Base-by-base conservation (phyloP, 2,113 vertebrate species). In the Leuciscus idus region DNA sequence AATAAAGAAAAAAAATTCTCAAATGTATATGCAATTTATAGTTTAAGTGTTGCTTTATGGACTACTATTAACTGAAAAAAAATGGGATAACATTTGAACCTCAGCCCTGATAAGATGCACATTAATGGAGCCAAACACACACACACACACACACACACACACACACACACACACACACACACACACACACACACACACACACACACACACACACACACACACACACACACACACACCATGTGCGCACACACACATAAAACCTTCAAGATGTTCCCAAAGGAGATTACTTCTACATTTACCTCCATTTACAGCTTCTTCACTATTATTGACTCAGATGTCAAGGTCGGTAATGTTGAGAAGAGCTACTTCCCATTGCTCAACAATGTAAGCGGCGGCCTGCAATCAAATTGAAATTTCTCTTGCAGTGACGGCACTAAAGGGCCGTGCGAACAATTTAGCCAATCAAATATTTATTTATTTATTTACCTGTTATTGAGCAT, bases 261-360 rank as follows among this genome's bases (percentile, higher is more conserved):
- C 30, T 57, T 19, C 7, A 33, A 78, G 52, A 75, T 50, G 75
- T 21, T 61, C 77, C 33, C 77, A 39, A 39, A 39, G 15, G 59
- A 81, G 13, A 64, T 66, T 62, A 19, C 23, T 64, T 81, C 79
- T 66, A 79, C 48, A 61, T 72, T 62, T 12, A 57, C 76, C 28
- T 68, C 61, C 48, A 70, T 70, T 55, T 70, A 50, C 52, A 61
- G 17, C 70, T 79, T 74, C 66, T 84, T 87, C 59, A 72, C 33
- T 46, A 55, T 84, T 81, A 72, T 61, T 79, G 83, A 68, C 62
- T 82, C 62, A 30, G 72, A 83, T 61, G 86, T 62, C 52, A 62
- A 50, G 66, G 36, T 39, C 33, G 7, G 76, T 77, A 84, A 84
- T 70, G 23, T 61, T 83, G 48, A 79, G 61, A 79, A 28, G 33